A percentile compares a stretch with the other conserved stretches of the same genome.
Evolutionary conservation across 2,888 invertebrate species (phyloP).

Genomic region (Drosophila fulvimacula): DNA sequence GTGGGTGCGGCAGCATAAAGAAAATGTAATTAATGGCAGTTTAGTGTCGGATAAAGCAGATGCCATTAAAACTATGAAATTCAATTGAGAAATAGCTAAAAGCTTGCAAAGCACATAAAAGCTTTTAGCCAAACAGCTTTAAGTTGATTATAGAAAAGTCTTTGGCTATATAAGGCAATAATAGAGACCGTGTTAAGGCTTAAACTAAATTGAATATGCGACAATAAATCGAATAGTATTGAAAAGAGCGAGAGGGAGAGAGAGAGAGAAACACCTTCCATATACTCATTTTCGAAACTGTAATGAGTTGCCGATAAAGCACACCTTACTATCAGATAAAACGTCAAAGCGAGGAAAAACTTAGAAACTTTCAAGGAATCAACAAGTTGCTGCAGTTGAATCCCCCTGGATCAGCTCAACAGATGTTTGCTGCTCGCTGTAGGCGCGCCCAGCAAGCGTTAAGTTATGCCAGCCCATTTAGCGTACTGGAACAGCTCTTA

Average conservation of each 20-base stretch:
- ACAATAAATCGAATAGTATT: too few species aligned
- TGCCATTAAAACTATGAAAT: slow-evolving; percentile 13
- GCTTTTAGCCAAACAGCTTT: not conserved
- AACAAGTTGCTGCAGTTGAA: not conserved
- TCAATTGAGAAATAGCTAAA: not conserved
- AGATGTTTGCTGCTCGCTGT: not conserved
- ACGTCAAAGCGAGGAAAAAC: not conserved
- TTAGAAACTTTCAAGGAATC: not conserved
- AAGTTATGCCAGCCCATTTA: not conserved
- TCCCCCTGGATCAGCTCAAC: not conserved
- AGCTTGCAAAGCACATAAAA: slow-evolving; percentile 6
- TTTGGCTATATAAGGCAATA: not conserved
- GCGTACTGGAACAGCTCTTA: not conserved
- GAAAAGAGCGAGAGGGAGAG: too few species aligned
- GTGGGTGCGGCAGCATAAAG: slow-evolving; percentile 12
- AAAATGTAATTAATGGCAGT: slow-evolving; percentile 37
- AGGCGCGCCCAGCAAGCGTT: not conserved
- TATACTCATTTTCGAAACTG: too few species aligned
- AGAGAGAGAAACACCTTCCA: too few species aligned
- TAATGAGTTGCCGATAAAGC: too few species aligned
- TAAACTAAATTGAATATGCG: not conserved
- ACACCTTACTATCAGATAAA: too few species aligned
- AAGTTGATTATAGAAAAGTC: not conserved
- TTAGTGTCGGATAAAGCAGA: slow-evolving; percentile 27
- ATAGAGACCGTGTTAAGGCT: not conserved